A percentile compares a stretch with the other conserved stretches of the same genome.
Conservation (phyloP, 1,140 invertebrate genomes). For the Lysiphlebus fabarum region DNA sequence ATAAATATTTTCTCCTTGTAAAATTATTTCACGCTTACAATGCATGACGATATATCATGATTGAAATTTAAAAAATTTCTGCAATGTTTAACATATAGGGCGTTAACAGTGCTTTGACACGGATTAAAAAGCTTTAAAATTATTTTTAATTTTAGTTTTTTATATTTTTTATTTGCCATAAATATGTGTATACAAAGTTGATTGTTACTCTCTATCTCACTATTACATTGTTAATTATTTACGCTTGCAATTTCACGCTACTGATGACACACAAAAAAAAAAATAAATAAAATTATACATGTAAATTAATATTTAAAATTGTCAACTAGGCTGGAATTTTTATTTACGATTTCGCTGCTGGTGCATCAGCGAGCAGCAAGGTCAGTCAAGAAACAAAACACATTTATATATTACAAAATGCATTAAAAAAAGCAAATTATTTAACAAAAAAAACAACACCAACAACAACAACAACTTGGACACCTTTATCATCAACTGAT, state of each 20-base stretch:
- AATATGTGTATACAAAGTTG: constrained; percentile 13
- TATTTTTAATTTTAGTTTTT: constrained; percentile 1
- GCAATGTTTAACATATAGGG: constrained; percentile 49
- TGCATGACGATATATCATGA: constrained; percentile 17
- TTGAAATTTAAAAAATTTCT: constrained; percentile 41
- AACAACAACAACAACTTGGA: constrained; percentile 13
- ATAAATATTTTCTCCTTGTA: constrained; percentile 15
- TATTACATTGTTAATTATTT: constrained; percentile 3
- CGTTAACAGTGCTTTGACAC: constrained; percentile 47
- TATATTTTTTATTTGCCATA: constrained; percentile 10
- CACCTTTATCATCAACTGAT: constrained; percentile 9
- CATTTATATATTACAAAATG: constrained; percentile 46
- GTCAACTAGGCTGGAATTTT: constrained; percentile 46
- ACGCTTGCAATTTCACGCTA: constrained; percentile 3
- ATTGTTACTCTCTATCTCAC: background rate
- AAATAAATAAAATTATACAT: background rate
- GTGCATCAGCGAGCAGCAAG: constrained; percentile 41
- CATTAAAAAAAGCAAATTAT: constrained; percentile 31
- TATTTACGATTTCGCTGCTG: constrained; percentile 50
- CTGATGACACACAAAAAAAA: constrained; percentile 5
- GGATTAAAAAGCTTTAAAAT: constrained; percentile 28
- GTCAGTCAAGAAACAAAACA: constrained; percentile 48
- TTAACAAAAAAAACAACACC: constrained; percentile 16
- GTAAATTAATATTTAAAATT: constrained; percentile 1
- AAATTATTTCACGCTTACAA: constrained; percentile 3